Conservation (phyloP, 2,888 invertebrate species). For the Dryocosmus kuriphilus region DNA sequence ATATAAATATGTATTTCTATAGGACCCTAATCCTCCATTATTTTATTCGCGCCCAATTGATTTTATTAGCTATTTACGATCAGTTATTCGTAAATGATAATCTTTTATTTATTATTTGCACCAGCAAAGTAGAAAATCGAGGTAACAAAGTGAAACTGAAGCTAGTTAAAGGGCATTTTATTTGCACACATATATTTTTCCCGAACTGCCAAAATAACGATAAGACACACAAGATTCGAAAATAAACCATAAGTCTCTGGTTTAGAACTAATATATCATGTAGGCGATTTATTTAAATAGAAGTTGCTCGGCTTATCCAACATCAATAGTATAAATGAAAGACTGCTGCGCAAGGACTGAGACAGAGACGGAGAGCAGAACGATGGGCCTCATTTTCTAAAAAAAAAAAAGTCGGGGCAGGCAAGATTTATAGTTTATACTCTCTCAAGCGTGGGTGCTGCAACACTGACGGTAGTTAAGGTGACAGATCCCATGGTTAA, state of each 20-base stretch:
- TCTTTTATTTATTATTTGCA: too few relatives aligned
- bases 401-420: slow-evolving; percentile 36
- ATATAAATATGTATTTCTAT: not conserved
- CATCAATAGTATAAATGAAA: too few relatives aligned
- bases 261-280: slow-evolving; percentile 17
- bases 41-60: not conserved
- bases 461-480: slow-evolving; percentile 14
- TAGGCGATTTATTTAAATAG: slow-evolving; percentile 10
- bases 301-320: slow-evolving; percentile 23
- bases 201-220: slow-evolving; percentile 43
- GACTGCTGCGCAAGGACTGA: too few relatives aligned
- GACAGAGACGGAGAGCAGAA: slow-evolving; percentile 36
- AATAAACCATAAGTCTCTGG: slow-evolving; percentile 27
- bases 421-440: too few relatives aligned
- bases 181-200: too few relatives aligned
- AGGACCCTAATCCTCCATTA: not conserved
- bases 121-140: too few relatives aligned
- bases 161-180: not conserved
- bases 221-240: slow-evolving; percentile 22
- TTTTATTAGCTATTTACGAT: not conserved
- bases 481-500: not conserved
- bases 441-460: slow-evolving; percentile 23
- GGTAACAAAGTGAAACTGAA: not conserved
- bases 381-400: slow-evolving; percentile 45
- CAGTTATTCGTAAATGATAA: not conserved